phyloP scores from a whole-genome alignment of 35 echinoderm and acorn worm species.

The Eucidaris tribuloides region DNA sequence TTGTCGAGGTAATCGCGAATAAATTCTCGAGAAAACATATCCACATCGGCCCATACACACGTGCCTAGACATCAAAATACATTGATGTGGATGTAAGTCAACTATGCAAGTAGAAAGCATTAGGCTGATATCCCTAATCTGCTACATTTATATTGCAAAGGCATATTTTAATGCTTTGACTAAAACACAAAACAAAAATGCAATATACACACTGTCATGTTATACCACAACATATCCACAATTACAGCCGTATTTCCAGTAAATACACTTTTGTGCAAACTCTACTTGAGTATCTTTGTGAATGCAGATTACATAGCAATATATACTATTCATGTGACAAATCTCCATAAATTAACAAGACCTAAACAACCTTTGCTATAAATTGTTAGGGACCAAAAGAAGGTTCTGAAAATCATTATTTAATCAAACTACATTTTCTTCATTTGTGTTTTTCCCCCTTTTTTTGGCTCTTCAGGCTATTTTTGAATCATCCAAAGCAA shows the following conservation, averaged over 20 bases:
- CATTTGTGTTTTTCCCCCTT: too few species aligned
- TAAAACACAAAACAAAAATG: neutral
- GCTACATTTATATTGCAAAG: neutral
- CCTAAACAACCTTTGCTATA: too few species aligned
- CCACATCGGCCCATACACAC: conserved; percentile 92
- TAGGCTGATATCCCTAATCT: neutral
- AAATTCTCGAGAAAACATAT: conserved; percentile 62
- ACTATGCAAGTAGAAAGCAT: neutral
- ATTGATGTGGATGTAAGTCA: neutral
- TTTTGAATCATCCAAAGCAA: too few species aligned
- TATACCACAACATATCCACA: neutral
- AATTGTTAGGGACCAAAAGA: too few species aligned
- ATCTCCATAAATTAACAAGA: too few species aligned
- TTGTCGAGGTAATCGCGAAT: conserved; percentile 83
- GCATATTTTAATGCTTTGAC: neutral
- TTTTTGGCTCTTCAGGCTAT: too few species aligned
- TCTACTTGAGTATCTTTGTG: too few species aligned
- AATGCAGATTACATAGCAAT: too few species aligned
- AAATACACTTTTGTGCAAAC: neutral
- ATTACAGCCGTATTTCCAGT: neutral
- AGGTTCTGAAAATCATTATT: too few species aligned
- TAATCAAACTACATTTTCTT: too few species aligned
- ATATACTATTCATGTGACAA: too few species aligned
- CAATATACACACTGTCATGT: neutral
- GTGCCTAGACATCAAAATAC: conserved; percentile 33